Evolutionary conservation across 2,113 vertebrate species (phyloP).

Genomic region (Otolemur garnettii): DNA sequence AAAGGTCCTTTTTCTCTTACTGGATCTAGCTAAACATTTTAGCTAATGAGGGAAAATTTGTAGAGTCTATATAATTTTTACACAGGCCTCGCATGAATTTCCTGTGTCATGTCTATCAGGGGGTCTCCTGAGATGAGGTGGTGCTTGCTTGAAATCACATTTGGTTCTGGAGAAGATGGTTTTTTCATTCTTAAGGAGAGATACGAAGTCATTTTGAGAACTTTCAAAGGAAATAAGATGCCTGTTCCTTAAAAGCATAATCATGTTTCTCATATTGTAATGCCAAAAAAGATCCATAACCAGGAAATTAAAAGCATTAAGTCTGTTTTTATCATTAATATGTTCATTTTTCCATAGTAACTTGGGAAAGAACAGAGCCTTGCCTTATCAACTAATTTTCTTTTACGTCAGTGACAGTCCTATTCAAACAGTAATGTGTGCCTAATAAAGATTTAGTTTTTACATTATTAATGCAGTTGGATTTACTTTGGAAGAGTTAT

Average conservation of each 20-base stretch:
- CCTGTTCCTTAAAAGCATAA: not conserved
- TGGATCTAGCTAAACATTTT: not conserved
- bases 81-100: not conserved
- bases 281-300: constrained; percentile 37
- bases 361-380: constrained; percentile 61
- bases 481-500: constrained; percentile 75
- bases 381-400: constrained; percentile 67
- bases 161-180: not conserved
- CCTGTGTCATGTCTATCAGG: fast-evolving
- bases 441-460: constrained; percentile 67
- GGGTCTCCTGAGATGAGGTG: not conserved
- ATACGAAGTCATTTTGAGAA: constrained; percentile 45
- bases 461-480: constrained; percentile 62
- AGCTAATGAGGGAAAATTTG: not conserved
- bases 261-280: constrained; percentile 12
- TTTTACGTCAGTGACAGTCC: constrained; percentile 72
- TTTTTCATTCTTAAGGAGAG: not conserved
- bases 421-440: constrained; percentile 73
- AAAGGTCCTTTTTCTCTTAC: not conserved
- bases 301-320: constrained; percentile 62
- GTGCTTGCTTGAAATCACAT: not conserved
- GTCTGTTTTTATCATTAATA: constrained; percentile 59
- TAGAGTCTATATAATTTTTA: not conserved
- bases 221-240: constrained; percentile 36
- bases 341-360: constrained; percentile 74